Conservation (phyloP, 2,888 invertebrate species). For the Drosophila aldrichi region DNA sequence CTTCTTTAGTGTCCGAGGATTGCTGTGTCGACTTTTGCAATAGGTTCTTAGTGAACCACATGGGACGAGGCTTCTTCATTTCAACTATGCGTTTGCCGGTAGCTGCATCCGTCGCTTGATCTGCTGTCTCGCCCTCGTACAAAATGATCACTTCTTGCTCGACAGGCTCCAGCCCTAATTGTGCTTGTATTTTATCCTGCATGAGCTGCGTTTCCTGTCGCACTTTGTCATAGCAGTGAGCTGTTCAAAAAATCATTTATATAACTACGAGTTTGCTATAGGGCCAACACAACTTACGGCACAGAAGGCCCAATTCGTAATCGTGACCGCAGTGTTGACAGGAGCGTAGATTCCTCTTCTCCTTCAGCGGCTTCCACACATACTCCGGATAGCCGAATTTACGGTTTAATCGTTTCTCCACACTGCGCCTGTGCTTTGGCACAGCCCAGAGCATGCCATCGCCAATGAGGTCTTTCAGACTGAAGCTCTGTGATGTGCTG, state of each 20-base stretch:
- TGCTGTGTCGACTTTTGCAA: conserved; percentile 91
- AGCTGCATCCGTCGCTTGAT: conserved; percentile 88
- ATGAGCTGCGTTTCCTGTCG: conserved; percentile 93
- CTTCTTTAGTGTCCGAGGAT: conserved; percentile 88
- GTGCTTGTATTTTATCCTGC: conserved; percentile 90
- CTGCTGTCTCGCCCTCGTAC: conserved; percentile 92
- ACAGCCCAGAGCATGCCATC: conserved; percentile 90
- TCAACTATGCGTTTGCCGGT: conserved; percentile 93
- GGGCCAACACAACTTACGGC: conserved; percentile 88
- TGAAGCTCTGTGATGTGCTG: conserved; percentile 78
- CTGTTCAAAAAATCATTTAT: conserved; percentile 85
- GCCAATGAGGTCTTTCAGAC: conserved; percentile 89
- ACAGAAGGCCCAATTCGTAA: conserved; percentile 91
- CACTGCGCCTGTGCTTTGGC: conserved; percentile 87
- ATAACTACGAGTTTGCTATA: background rate
- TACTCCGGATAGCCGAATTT: conserved; percentile 90
- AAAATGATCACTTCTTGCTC: conserved; percentile 94
- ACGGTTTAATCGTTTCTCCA: conserved; percentile 90
- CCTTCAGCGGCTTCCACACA: conserved; percentile 89
- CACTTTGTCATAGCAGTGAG: conserved; percentile 93
- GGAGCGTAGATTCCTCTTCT: conserved; percentile 90
- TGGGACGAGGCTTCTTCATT: conserved; percentile 93
- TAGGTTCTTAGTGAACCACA: conserved; percentile 95
- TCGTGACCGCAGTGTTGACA: conserved; percentile 94
- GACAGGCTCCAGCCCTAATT: conserved; percentile 90